Percentiles rank a stretch among this genome's conserved stretches.
Evolutionary conservation across 2,888 invertebrate species (phyloP).

Genomic region (Eristalinus sepulchralis): DNA sequence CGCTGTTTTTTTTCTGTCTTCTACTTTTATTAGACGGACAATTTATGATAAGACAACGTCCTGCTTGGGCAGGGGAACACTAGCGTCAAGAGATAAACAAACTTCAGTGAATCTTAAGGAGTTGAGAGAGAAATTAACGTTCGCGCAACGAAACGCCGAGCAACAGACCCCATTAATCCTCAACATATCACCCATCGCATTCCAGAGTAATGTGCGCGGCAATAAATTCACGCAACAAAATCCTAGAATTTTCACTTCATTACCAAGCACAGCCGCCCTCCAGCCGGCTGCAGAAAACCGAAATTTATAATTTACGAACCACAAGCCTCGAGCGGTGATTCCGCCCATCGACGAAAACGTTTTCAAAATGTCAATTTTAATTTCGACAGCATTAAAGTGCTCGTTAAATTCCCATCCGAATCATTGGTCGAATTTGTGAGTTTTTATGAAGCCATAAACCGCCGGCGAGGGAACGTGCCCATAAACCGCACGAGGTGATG

Average conservation of each 20-base stretch:
- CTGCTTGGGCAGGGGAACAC: not conserved
- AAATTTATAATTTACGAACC: not conserved
- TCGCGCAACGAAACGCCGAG: not conserved
- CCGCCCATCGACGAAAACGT: not conserved
- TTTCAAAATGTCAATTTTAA: not conserved
- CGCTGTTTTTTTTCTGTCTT: not conserved
- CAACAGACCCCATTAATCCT: not conserved
- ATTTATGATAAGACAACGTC: not conserved
- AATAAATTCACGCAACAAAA: not conserved
- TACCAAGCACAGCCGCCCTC: not conserved
- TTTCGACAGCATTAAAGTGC: not conserved
- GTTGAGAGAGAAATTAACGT: not conserved
- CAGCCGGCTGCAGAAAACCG: not conserved
- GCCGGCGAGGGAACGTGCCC: not conserved
- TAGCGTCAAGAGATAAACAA: not conserved
- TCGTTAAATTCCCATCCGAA: conserved; percentile 16
- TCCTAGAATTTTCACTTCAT: not conserved
- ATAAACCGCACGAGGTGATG: conserved; percentile 18
- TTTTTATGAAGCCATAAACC: conserved; percentile 28
- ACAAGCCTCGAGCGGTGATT: not conserved
- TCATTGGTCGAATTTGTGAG: conserved; percentile 5
- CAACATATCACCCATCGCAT: not conserved
- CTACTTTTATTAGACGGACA: not conserved
- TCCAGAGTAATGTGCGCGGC: not conserved
- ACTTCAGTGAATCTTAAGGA: not conserved